Conservation (phyloP, 2,113 vertebrate genomes). For the Varanus salvator region DNA sequence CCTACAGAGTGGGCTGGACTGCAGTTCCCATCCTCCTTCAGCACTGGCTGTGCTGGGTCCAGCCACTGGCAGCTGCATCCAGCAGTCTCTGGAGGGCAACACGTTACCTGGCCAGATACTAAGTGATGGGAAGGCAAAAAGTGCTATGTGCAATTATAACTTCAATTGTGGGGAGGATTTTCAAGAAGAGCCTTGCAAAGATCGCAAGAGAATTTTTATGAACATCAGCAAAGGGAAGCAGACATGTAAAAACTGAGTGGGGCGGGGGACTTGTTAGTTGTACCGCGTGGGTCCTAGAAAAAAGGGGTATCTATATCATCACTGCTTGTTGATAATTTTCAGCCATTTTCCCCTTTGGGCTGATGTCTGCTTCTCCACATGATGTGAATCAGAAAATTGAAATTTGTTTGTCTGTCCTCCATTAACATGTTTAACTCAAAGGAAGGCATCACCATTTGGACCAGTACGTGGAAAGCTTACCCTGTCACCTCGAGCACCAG, state of each 20-base stretch:
- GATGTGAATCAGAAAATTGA: not conserved
- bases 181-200: not conserved
- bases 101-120: no score
- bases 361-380: not conserved
- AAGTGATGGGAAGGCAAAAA: not conserved
- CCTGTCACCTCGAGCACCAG: slow-evolving; percentile 91
- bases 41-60: no score
- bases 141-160: not conserved
- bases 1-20: no score
- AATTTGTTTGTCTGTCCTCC: slow-evolving; percentile 1
- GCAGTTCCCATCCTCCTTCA: no score
- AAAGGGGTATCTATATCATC: not conserved
- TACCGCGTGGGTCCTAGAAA: not conserved
- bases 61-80: no score
- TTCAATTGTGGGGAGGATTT: not conserved
- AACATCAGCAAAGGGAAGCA: not conserved
- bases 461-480: slow-evolving; percentile 73
- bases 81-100: no score
- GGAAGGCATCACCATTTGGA: not conserved
- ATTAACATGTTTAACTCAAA: not conserved
- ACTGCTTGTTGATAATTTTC: not conserved
- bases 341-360: not conserved
- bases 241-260: not conserved
- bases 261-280: not conserved
- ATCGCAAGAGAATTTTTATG: not conserved